A percentile compares a stretch with the other conserved stretches of the same genome.
Evolutionary conservation across 53 echinoderm and acorn worm genomes (phyloP).

Genomic region (Holothuria leucospilota): DNA sequence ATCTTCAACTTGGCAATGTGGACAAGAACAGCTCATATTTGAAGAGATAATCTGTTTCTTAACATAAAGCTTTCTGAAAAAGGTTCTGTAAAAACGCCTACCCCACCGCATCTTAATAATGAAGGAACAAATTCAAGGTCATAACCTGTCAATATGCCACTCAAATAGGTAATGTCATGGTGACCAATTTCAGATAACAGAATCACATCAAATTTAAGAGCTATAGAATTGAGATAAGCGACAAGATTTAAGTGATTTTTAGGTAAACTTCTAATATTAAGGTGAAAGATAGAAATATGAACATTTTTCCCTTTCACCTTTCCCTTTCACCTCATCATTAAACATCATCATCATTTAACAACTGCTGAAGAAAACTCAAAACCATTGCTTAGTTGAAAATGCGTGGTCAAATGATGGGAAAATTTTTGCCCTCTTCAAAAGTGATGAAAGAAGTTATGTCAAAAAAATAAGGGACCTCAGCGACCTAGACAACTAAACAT

Average conservation of each 20-base stretch:
- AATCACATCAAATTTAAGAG: background rate
- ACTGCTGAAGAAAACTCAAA: no score
- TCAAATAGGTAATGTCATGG: background rate
- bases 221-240: background rate
- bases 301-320: background rate
- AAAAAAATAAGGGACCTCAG: no score
- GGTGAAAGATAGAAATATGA: background rate
- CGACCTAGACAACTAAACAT: no score
- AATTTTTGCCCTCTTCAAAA: no score
- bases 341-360: no score
- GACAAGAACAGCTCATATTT: background rate
- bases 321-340: no score
- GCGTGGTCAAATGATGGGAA: no score
- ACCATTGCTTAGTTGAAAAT: no score
- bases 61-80: background rate
- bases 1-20: conserved; percentile 7
- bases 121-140: conserved; percentile 4
- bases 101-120: background rate
- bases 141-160: background rate
- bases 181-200: conserved; percentile 19
- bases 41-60: conserved; percentile 6
- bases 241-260: conserved; percentile 13
- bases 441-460: no score
- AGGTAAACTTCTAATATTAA: background rate
- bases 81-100: background rate